A percentile compares a stretch with the other conserved stretches of the same genome.
phyloP scores from a whole-genome alignment of 2,888 invertebrate species.

The Andrena dorsata region DNA sequence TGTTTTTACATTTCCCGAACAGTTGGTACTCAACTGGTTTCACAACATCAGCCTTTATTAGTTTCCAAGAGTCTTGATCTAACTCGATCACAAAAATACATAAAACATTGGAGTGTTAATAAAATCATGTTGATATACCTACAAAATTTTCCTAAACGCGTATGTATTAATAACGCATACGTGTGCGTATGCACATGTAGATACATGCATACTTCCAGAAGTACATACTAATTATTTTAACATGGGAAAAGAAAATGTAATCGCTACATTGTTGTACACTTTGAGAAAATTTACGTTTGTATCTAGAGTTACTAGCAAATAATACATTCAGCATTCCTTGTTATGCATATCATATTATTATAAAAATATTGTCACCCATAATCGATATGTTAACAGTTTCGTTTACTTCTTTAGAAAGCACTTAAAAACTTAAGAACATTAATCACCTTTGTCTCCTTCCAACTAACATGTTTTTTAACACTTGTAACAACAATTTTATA shows the following conservation, averaged over 20 bases:
- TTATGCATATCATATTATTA: slow-evolving; percentile 30
- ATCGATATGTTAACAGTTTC: slow-evolving; percentile 19
- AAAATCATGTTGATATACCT: slow-evolving; percentile 18
- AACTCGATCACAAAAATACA: slow-evolving; percentile 31
- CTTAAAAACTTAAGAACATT: slow-evolving; percentile 7
- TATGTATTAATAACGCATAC: background rate
- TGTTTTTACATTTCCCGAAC: slow-evolving; percentile 24
- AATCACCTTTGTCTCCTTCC: background rate
- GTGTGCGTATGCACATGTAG: background rate
- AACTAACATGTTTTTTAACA: slow-evolving; percentile 3
- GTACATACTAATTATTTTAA: slow-evolving; percentile 39
- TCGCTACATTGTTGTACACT: slow-evolving; percentile 23
- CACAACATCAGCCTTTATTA: slow-evolving; percentile 61
- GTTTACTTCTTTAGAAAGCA: slow-evolving; percentile 4
- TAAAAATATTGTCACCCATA: slow-evolving; percentile 15
- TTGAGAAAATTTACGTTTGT: slow-evolving; percentile 36
- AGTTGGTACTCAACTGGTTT: slow-evolving; percentile 22
- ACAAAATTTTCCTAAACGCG: slow-evolving; percentile 20
- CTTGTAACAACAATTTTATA: background rate
- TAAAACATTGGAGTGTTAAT: slow-evolving; percentile 30
- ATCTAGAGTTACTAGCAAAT: slow-evolving; percentile 22
- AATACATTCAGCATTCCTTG: slow-evolving; percentile 32
- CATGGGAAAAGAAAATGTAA: slow-evolving; percentile 25
- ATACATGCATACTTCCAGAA: slow-evolving; percentile 14
- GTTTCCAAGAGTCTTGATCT: slow-evolving; percentile 27